Evolutionary conservation across 35 echinoderm and acorn worm species (phyloP), one percentile per base, ranked within the genome.

Genomic region (Chiridota heheva): DNA sequence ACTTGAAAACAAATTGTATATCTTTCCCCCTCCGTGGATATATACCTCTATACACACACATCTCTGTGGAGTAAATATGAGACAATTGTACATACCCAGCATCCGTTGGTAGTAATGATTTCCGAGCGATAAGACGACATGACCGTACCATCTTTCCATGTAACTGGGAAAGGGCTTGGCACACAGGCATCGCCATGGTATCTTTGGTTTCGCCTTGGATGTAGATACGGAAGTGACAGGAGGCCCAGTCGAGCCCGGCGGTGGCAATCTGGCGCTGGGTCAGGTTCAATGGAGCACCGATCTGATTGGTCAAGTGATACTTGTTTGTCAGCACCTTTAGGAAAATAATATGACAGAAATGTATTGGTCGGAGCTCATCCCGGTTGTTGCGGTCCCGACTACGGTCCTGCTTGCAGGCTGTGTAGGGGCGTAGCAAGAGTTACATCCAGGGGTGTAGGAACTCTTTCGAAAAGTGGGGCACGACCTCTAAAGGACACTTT

Each of bases 221-320:
- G 20, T 72, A 72, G 33, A 72, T 72, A 2, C 69, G 69, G 49
- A 72, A 72, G 40, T 72, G 69, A 3, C 40, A 72, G 8, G 69
- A 72, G 1, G 20, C 69, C 69, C 69, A 72, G 33, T 72, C 69
- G 6, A 45, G 69, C 0, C 69, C 69, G 29, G 69, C 41, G 29
- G 69, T 44, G 6, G 69, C 69, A 45, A 72, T 72, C 42, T 72
- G 69, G 41, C 49, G 44, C 40, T 72, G 44, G 1, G 69, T 20
- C 28, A 72, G 49, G 33, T 22, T 72, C 13, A 47, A 28, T 25
- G 42, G 69, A 22, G 69, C 24, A 25, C 69, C 69, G 3, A 72
- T 72, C 40, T 44, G 44, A 17, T 72, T 72, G 3, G 49, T 44
- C 30, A 72, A 7, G 28, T 44, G n/a, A 72, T 72, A 72, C 17